Base-by-base conservation (phyloP, 2,888 invertebrate species). In the Synanthedon myopaeformis region DNA sequence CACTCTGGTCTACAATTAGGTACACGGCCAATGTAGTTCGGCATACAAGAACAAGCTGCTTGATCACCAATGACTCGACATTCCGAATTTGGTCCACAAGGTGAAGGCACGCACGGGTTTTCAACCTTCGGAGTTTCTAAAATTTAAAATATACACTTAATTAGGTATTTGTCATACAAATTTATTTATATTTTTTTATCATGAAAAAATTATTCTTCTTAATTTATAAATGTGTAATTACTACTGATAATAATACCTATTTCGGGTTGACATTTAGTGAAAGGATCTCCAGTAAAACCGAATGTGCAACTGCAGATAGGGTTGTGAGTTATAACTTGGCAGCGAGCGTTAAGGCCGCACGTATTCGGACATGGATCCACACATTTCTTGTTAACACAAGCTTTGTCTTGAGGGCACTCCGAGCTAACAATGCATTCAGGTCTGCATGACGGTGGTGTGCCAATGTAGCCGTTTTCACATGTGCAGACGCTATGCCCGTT, bases 1-100 rank as follows among this genome's bases (percentile, higher is more conserved):
- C 95, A 95, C 78, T 95, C 95, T 0, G 96, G 94, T 66, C 95
- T 89, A 70, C 96, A 96, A 69, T 94, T 94, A 35, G 95, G 95
- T 52, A 96, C 94, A 62, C 95, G 90, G 57, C 96, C 96, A 52
- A 95, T 90, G 70, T 92, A 95, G 70, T 94, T 93, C 28, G 91
- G 88, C 61, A 93, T 82, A 76, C 95, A 96, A 51, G 95, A 94
- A 72, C 95, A 95, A 52, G 95, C 95, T n/a, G 94, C 92, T 78
- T 94, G 93, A 56, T 92, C 91, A 54, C 94, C 93, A 59, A 95
- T 92, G 51, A 93, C 90, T 59, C 93, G 91, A 71, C 95, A 95
- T 72, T 94, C 92, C 4, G 95, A 94, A 71, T 95, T 92, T 1
- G 94, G 93, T 54, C 95, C 95, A 73, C 95, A 95, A 0, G 95